Percentiles rank a stretch among this genome's conserved stretches.
phyloP scores from a whole-genome alignment of 1,140 invertebrate genomes.

The Bombus difficillimus region DNA sequence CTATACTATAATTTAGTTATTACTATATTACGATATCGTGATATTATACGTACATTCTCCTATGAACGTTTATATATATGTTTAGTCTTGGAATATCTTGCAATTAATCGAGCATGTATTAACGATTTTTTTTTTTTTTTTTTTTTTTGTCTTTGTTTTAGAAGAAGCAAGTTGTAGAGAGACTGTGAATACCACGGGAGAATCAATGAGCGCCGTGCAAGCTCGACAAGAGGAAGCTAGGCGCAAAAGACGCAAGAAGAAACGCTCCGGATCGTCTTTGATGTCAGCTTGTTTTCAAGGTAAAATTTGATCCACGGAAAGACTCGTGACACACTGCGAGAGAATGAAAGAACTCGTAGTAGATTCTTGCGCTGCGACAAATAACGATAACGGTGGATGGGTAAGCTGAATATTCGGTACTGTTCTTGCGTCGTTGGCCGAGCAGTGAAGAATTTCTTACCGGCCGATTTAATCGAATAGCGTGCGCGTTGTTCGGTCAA shows the following conservation, averaged over 20 bases:
- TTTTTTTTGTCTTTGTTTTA: too few relatives aligned
- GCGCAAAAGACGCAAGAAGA: conserved; percentile 93
- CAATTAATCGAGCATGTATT: too few relatives aligned
- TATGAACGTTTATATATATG: too few relatives aligned
- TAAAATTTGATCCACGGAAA: conserved; percentile 70
- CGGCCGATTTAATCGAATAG: too few relatives aligned
- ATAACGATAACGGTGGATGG: too few relatives aligned
- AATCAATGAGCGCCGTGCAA: conserved; percentile 79
- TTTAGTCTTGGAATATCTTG: background rate
- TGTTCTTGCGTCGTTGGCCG: too few relatives aligned
- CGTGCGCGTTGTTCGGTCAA: too few relatives aligned
- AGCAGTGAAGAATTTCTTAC: too few relatives aligned
- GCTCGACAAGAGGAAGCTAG: conserved; percentile 92
- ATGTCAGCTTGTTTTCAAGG: conserved; percentile 95
- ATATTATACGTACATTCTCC: too few relatives aligned
- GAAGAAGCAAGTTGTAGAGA: conserved; percentile 74
- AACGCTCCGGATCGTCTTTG: conserved; percentile 92
- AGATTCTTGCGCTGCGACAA: background rate
- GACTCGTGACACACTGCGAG: background rate
- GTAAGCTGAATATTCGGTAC: too few relatives aligned
- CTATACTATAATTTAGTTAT: too few relatives aligned
- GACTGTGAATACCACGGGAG: conserved; percentile 74
- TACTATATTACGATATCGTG: too few relatives aligned
- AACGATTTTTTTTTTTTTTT: background rate
- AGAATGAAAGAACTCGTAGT: background rate